These are phyloP conservation scores for Ruditapes philippinarum DNA, from an alignment of 1,140 invertebrate genomes.

Conservation along the genomic window DNA sequence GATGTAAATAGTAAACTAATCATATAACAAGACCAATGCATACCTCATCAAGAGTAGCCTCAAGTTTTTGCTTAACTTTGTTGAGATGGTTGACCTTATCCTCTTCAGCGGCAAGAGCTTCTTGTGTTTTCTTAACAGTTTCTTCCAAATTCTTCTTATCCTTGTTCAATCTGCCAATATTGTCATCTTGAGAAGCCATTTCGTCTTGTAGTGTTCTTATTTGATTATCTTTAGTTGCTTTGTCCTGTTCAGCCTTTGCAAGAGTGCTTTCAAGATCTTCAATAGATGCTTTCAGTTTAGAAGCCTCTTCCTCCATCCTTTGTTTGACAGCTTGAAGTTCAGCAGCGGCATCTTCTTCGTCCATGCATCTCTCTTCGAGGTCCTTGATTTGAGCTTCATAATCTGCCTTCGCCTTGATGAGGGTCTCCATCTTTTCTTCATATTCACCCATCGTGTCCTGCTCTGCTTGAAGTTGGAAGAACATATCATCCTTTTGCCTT, in stretches of 20 bases:
- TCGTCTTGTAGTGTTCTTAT: slow-evolving; percentile 97
- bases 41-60: slow-evolving; percentile 97
- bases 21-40: too few species aligned
- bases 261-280: slow-evolving; percentile 96
- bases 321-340: slow-evolving; percentile 96
- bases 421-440: slow-evolving; percentile 96
- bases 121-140: slow-evolving; percentile 96
- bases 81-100: slow-evolving; percentile 99
- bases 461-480: slow-evolving; percentile 93
- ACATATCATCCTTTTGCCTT: slow-evolving; percentile 96
- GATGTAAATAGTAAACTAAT: too few species aligned
- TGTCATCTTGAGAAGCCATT: slow-evolving; percentile 99
- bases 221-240: slow-evolving; percentile 93
- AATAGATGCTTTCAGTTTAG: slow-evolving; percentile 97
- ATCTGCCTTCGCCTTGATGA: slow-evolving; percentile 98
- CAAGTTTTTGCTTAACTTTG: slow-evolving; percentile 99
- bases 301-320: slow-evolving; percentile 97
- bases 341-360: slow-evolving; percentile 97
- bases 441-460: slow-evolving; percentile 90
- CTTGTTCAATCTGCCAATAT: slow-evolving; percentile 99
- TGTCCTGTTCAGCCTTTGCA: slow-evolving; percentile 95
- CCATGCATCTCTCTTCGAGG: slow-evolving; percentile 96
- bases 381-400: slow-evolving; percentile 98
- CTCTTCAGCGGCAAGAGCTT: slow-evolving; percentile 98
- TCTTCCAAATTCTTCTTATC: slow-evolving; percentile 99